Percentiles rank a stretch among this genome's conserved stretches.
phyloP scores from a whole-genome alignment of 2,888 invertebrate genomes.

The Podabrus alpinus region DNA sequence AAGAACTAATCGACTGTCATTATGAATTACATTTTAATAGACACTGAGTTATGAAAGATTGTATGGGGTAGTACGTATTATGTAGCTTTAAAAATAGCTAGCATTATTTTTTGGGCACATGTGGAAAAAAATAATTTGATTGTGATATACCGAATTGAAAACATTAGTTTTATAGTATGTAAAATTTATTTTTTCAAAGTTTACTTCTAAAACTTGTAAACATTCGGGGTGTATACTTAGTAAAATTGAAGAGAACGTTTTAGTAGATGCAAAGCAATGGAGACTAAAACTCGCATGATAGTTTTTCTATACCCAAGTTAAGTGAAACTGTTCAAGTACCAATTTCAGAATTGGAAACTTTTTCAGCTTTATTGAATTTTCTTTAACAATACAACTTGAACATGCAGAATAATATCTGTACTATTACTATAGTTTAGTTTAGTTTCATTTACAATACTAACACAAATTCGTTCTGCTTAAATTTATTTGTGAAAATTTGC shows the following conservation, averaged over 20 bases:
- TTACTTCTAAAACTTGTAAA: slow-evolving; percentile 32
- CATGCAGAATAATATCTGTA: not conserved
- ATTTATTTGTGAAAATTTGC: not conserved
- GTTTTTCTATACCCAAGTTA: slow-evolving; percentile 8
- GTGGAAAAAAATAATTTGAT: not conserved
- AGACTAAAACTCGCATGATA: not conserved
- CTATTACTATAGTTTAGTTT: not conserved
- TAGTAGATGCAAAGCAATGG: slow-evolving; percentile 17
- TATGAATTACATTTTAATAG: not conserved
- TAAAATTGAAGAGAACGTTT: slow-evolving; percentile 34
- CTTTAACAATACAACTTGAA: not conserved
- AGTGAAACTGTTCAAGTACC: slow-evolving; percentile 8
- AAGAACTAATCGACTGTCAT: not conserved
- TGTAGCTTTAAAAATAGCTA: not conserved
- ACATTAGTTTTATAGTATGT: not conserved
- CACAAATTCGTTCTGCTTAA: not conserved
- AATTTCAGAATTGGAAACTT: slow-evolving; percentile 7
- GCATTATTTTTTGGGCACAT: not conserved
- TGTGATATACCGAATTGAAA: not conserved
- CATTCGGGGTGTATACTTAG: slow-evolving; percentile 33
- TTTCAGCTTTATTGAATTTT: slow-evolving; percentile 3
- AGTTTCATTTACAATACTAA: not conserved
- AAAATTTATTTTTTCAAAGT: slow-evolving; percentile 5
- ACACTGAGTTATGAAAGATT: not conserved
- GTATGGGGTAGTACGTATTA: not conserved